Evolutionary conservation across 2,888 invertebrate genomes (phyloP), one percentile per base, ranked within the genome.

Genomic region (Patella depressa): DNA sequence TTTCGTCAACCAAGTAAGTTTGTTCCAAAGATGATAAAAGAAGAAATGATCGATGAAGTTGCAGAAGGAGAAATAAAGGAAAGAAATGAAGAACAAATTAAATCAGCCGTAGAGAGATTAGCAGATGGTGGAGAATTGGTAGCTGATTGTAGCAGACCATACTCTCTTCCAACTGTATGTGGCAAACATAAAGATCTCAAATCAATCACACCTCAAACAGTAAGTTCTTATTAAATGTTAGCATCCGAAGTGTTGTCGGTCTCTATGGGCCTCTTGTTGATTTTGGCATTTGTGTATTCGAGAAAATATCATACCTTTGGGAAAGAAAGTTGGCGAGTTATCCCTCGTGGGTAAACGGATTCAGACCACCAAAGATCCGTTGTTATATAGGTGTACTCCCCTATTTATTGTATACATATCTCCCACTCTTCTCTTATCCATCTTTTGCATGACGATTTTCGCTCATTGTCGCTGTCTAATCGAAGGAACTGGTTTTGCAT

Each of bases 141-240:
- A 65, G 65, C 65, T 65, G 65, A 65, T 65, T 65, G 65, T 65
- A 65, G 65, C 24, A 59, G 69, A 69, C 53, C 53, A 65, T 69
- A 74, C 24, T 69, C 65, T 69, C 74, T 74, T 29, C 74, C 74
- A 15, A 74, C 74, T 17, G 9, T 74, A 59, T 53, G 15, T 65
- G 74, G 74, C 17, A 69, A 69, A 69, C 74, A 74, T 53, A 74
- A 69, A 17, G 74, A 74, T 69, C 74, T 74, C 69, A 74, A 74
- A 53, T 69, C 74, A 65, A 69, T 74, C 24, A 24, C 65, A 65
- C 65, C 65, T n/a, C 65, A 65, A 24, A 65, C 65, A 24, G 65
- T 65, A 65, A 65, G 65, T 65, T 45, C 45, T 45, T 45, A 45
- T 45, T 45, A 45, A 45, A 45, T 9, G 7, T 45, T 45, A 45